Percentiles rank a stretch among this genome's conserved stretches.
phyloP scores from a whole-genome alignment of 2,797 vertebrate genomes.

The Notamacropus eugenii region DNA sequence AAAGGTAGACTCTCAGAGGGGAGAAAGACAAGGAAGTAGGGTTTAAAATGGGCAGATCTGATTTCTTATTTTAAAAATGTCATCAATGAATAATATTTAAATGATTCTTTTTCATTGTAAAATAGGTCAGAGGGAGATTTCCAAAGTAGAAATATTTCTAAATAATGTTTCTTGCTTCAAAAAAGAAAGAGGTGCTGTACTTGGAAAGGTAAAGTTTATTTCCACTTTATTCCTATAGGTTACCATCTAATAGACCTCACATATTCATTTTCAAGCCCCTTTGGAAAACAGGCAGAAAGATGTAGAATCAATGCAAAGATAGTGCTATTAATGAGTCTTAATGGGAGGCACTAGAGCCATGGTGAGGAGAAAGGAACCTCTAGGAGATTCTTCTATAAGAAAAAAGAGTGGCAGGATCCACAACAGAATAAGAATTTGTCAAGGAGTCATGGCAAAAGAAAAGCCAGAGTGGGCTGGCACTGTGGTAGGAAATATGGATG shows the following conservation, averaged over 20 bases:
- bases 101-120: slow-evolving; percentile 23
- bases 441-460: neutral
- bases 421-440: neutral
- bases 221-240: neutral
- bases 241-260: neutral
- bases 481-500: neutral
- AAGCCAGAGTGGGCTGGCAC: neutral
- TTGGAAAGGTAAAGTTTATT: neutral
- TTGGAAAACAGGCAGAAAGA: neutral
- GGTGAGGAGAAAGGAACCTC: neutral
- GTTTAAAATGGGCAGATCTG: slow-evolving; percentile 48
- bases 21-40: slow-evolving; percentile 40
- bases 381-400: neutral
- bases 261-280: neutral
- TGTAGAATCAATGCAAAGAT: neutral
- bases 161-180: neutral
- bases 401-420: neutral
- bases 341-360: neutral
- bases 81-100: neutral
- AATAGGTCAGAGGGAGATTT: slow-evolving; percentile 18
- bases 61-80: neutral
- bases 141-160: neutral
- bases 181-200: neutral
- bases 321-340: neutral
- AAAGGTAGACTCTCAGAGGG: neutral